Conservation (phyloP, 2,888 invertebrate species). For the Patella ulyssiponensis region DNA sequence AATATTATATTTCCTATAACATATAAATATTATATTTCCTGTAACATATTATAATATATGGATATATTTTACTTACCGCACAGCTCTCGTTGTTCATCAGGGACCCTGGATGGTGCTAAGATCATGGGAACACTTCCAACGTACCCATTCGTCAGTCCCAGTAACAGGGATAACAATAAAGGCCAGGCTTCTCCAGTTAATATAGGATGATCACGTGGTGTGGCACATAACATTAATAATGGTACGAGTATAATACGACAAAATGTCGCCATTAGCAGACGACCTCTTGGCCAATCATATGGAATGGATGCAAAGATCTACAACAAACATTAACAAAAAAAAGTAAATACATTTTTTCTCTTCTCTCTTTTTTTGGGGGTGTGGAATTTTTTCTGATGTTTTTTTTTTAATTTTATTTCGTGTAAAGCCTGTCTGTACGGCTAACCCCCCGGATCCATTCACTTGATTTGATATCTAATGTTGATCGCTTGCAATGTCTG, state of each 20-base stretch:
- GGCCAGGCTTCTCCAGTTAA: constrained; percentile 80
- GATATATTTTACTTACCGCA: constrained; percentile 78
- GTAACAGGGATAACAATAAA: constrained; percentile 78
- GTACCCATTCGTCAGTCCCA: constrained; percentile 89
- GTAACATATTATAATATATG: too few relatives aligned
- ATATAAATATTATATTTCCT: too few relatives aligned
- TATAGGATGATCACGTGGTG: constrained; percentile 83
- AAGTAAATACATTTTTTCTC: neutral
- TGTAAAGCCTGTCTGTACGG: neutral
- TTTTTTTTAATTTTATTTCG: neutral
- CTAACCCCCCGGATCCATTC: too few relatives aligned
- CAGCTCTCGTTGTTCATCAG: constrained; percentile 88
- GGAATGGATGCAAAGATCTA: constrained; percentile 85
- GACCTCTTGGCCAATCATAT: constrained; percentile 86
- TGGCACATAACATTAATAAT: constrained; percentile 85
- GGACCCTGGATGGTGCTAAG: constrained; percentile 88
- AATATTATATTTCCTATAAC: too few relatives aligned
- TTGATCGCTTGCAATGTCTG: too few relatives aligned
- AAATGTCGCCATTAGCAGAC: constrained; percentile 83
- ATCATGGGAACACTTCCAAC: constrained; percentile 95
- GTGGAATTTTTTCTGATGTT: neutral
- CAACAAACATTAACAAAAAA: constrained; percentile 21
- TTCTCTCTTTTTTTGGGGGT: neutral
- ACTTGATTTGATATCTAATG: too few relatives aligned
- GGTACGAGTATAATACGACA: constrained; percentile 85